These are phyloP conservation scores for Argopecten irradians DNA, from an alignment of 1,140 invertebrate species.

Conservation along the genomic window DNA sequence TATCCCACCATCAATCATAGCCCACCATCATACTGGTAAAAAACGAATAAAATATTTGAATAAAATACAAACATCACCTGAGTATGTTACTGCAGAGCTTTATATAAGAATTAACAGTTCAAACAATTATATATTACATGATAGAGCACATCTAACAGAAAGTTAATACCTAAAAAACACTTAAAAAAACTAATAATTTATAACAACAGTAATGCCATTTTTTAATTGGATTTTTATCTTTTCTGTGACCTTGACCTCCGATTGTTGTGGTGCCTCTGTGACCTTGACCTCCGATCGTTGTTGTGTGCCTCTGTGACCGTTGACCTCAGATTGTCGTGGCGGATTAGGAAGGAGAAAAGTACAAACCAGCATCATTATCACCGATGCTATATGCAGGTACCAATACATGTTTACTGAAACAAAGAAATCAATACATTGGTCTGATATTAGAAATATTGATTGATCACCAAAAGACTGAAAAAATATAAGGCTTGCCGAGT, in stretches of 20 bases:
- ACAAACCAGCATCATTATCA: neutral
- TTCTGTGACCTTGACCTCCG: neutral
- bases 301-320: neutral
- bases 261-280: too few relatives aligned
- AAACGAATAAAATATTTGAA: too few relatives aligned
- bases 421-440: neutral
- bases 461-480: too few relatives aligned
- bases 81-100: neutral
- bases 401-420: conserved; percentile 45
- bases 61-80: neutral
- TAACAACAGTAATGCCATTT: neutral
- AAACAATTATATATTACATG: neutral
- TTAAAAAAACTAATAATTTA: too few relatives aligned
- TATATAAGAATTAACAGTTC: neutral
- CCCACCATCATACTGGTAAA: too few relatives aligned
- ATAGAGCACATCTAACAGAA: neutral
- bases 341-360: neutral
- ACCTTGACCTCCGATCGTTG: too few relatives aligned
- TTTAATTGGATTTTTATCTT: neutral
- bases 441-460: too few relatives aligned
- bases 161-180: neutral
- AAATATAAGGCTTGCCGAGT: too few relatives aligned
- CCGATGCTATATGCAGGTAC: conserved; percentile 10
- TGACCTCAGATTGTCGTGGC: neutral
- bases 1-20: too few relatives aligned